These are phyloP conservation scores for Atractosteus spatula DNA, from an alignment of 2,113 vertebrate species.

Conservation along the genomic window DNA sequence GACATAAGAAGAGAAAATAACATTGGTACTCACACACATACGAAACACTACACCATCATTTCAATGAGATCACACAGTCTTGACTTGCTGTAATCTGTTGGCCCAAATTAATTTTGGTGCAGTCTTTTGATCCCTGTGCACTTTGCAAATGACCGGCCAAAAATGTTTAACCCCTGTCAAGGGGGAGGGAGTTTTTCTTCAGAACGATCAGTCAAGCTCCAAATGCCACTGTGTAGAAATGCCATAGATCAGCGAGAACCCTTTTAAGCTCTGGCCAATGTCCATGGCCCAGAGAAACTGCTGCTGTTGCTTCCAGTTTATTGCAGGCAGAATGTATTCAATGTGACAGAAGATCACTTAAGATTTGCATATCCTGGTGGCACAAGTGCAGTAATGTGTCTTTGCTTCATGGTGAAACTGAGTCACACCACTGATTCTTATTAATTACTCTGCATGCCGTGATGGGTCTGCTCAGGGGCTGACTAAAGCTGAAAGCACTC, in stretches of 20 bases:
- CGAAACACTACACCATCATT: too few species aligned
- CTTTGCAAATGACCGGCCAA: slow-evolving; percentile 30
- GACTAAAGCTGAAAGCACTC: not conserved
- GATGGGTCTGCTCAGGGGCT: too few species aligned
- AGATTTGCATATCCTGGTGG: too few species aligned
- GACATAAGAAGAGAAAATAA: too few species aligned
- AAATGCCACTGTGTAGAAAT: slow-evolving; percentile 53
- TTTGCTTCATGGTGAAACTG: too few species aligned
- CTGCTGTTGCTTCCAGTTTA: slow-evolving; percentile 8
- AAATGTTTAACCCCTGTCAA: slow-evolving; percentile 3
- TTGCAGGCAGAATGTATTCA: too few species aligned
- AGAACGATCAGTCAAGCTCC: slow-evolving; percentile 32
- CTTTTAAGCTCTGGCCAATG: slow-evolving; percentile 49
- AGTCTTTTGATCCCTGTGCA: slow-evolving; percentile 17
- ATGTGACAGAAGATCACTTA: too few species aligned
- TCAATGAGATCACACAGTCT: slow-evolving; percentile 11
- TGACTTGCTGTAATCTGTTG: slow-evolving; percentile 20
- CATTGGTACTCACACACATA: too few species aligned
- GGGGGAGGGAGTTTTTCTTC: slow-evolving; percentile 29
- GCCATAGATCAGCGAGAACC: slow-evolving; percentile 61
- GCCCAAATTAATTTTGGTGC: slow-evolving; percentile 17
- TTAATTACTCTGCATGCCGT: too few species aligned
- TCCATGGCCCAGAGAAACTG: slow-evolving; percentile 57
- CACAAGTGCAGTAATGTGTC: too few species aligned
- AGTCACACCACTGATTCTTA: too few species aligned